These are phyloP conservation scores for Smittia aterrima DNA, from an alignment of 2,888 invertebrate genomes.

Conservation along the genomic window DNA sequence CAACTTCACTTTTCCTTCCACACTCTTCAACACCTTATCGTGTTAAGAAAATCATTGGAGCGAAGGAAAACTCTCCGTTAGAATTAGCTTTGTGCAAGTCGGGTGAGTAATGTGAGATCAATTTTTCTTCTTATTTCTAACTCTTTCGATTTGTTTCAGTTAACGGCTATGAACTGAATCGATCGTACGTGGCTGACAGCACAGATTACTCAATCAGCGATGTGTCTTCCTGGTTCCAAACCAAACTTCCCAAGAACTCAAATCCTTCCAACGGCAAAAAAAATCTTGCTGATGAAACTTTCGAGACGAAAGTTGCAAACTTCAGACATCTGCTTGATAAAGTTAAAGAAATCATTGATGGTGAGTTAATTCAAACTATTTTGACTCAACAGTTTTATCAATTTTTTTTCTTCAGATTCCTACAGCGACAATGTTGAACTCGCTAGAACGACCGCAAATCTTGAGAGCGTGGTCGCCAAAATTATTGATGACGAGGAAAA, in stretches of 20 bases:
- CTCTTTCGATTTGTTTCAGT: constrained; percentile 45
- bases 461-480: constrained; percentile 52
- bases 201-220: constrained; percentile 52
- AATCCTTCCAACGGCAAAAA: background rate
- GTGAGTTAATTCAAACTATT: background rate
- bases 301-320: constrained; percentile 52
- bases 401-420: constrained; percentile 45
- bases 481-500: constrained; percentile 52
- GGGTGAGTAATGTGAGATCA: background rate
- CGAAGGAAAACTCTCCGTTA: background rate
- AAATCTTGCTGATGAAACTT: constrained; percentile 35
- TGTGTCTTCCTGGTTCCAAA: constrained; percentile 51
- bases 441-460: constrained; percentile 52
- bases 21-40: constrained; percentile 51
- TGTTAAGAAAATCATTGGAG: background rate
- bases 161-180: constrained; percentile 52
- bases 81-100: background rate
- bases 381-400: background rate
- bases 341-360: constrained; percentile 52
- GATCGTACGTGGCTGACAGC: constrained; percentile 52
- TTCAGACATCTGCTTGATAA: constrained; percentile 51
- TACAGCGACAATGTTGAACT: constrained; percentile 53
- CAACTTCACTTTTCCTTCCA: constrained; percentile 31
- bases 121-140: background rate
- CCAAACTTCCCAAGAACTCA: constrained; percentile 16